phyloP scores from a whole-genome alignment of 2,797 vertebrate genomes.

The Carapus acus region DNA sequence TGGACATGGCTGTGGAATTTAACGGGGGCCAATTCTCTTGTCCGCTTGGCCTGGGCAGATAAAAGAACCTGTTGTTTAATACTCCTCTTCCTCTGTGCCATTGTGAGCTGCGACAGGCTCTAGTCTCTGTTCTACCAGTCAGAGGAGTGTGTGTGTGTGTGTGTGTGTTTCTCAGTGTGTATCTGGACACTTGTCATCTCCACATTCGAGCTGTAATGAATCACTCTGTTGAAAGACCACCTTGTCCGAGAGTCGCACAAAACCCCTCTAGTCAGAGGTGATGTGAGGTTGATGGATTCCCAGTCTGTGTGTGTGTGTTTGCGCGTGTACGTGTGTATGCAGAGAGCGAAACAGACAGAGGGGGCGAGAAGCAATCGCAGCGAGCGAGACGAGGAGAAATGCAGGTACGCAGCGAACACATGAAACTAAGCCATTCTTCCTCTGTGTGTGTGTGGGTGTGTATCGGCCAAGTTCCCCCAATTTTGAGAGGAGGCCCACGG shows the following conservation, averaged over 20 bases:
- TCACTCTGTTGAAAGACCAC: conserved; percentile 20
- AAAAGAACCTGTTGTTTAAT: conserved; percentile 67
- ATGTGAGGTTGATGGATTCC: conserved; percentile 6
- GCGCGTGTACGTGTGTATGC: conserved; percentile 1
- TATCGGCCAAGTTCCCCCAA: conserved; percentile 27
- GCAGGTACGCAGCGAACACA: conserved; percentile 24
- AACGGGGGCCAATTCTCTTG: conserved; percentile 50
- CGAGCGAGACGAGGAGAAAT: conserved; percentile 38
- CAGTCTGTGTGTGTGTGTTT: background rate
- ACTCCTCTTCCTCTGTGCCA: conserved; percentile 56
- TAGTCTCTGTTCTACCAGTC: conserved; percentile 37
- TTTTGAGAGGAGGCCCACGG: conserved; percentile 55
- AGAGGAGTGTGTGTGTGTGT: conserved; percentile 16
- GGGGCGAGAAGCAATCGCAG: conserved; percentile 17
- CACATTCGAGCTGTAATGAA: conserved; percentile 29
- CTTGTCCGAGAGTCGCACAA: background rate
- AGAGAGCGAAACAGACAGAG: conserved; percentile 7
- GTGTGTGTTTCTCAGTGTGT: conserved; percentile 12
- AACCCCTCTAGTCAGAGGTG: conserved; percentile 9
- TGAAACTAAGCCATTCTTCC: conserved; percentile 55
- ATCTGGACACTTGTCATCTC: conserved; percentile 6
- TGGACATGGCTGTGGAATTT: conserved; percentile 64
- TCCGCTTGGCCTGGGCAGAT: conserved; percentile 41
- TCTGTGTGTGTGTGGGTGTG: conserved; percentile 41
- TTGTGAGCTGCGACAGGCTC: conserved; percentile 55